Base-by-base conservation (phyloP, 1,140 invertebrate genomes). In the Dreissena rostriformis region DNA sequence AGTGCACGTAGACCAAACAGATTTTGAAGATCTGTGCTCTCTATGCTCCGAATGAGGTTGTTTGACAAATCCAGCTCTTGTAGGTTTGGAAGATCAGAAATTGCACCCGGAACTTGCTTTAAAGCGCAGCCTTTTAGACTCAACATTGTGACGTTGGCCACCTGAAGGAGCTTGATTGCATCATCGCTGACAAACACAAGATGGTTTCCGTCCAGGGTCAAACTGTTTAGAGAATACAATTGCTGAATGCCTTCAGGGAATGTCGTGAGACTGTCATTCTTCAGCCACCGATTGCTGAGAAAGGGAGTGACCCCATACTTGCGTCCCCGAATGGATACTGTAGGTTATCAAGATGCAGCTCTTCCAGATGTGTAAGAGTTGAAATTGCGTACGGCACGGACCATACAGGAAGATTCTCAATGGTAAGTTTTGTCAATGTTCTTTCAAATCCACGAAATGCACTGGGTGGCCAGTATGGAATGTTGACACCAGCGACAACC, bases 21-120 rank as follows among this genome's bases (percentile, higher is more conserved):
- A 24, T 78, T 55, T 7, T 77, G 73, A 14, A 84, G 51, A n/a
- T 84, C 82, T 17, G 74, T 84, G 24, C 82, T 77, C 55, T 84
- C 82, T n/a, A 84, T 84, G 63, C 82, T 84, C n/a, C 82, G 66
- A 17, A 84, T 84, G 52, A 70, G 1, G 53, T 84, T 84, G 26
- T 71, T 24, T 15, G 73, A 77, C 29, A 84, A 49, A 28, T 84
- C 73, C 17, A 84, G 82, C 15, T 71, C 57, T n/a, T 61, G 15
- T 11, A 84, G 51, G 70, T 63, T 63, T 0, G 8, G 24, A 5
- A 84, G 53, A 39, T 84, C 67, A 15, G 67, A 77, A n/a, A 84
- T 84, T 6, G 73, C 82, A 5, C 82, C 82, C 19, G 82, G 82
- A 15, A 84, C 67, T 5, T 74, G 65, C 24, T 77, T 84, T 17